Conservation (phyloP, 2,113 vertebrate genomes). For the Protomyctophum bolini region DNA sequence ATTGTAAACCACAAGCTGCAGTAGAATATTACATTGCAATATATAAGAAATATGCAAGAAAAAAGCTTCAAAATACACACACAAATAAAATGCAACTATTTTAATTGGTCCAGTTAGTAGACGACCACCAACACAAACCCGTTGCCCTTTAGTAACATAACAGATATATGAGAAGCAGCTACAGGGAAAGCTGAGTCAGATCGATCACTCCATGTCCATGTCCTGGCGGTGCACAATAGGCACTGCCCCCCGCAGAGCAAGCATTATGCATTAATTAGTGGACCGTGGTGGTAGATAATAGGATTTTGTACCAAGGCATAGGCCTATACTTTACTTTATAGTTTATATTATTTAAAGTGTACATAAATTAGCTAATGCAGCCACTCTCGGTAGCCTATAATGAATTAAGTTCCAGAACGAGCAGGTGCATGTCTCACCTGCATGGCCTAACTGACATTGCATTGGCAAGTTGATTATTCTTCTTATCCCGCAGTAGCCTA, state of each 20-base stretch:
- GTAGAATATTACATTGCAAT: not conserved
- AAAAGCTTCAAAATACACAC: not conserved
- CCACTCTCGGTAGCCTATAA: not conserved
- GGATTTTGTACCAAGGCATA: not conserved
- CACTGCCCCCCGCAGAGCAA: slow-evolving; percentile 35
- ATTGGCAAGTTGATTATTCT: slow-evolving; percentile 8
- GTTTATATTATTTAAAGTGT: not conserved
- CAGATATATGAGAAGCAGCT: slow-evolving; percentile 56
- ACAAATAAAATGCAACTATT: no score
- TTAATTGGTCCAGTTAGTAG: not conserved
- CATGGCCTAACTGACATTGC: slow-evolving; percentile 4
- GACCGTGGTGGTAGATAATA: not conserved
- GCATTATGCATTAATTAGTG: not conserved
- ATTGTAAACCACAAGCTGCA: no score
- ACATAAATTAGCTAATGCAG: not conserved
- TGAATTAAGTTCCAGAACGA: not conserved
- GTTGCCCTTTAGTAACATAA: not conserved
- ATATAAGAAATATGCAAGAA: no score
- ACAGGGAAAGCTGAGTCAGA: slow-evolving; percentile 11
- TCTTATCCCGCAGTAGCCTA: not conserved
- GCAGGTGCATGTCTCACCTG: slow-evolving; percentile 8
- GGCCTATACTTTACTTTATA: not conserved
- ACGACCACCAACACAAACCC: slow-evolving; percentile 1
- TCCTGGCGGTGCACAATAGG: slow-evolving; percentile 26
- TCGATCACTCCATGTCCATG: slow-evolving; percentile 22